Conservation (phyloP, 2,797 vertebrate species). For the Notamacropus eugenii region DNA sequence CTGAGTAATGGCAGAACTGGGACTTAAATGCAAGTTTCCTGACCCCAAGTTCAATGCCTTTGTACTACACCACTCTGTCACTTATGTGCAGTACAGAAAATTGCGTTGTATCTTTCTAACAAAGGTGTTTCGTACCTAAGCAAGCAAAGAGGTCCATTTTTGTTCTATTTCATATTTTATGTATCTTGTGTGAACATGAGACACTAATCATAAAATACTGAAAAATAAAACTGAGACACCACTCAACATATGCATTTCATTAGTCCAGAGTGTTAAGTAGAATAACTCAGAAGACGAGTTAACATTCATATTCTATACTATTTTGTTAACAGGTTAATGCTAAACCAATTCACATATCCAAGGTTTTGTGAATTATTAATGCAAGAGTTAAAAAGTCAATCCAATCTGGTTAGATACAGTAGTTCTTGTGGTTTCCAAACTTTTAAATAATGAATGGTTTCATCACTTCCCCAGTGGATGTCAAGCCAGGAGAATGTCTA, state of each 20-base stretch:
- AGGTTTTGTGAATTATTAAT: slow-evolving; percentile 87
- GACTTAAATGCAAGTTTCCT: background rate
- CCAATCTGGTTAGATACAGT: slow-evolving; percentile 87
- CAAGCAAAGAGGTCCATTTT: background rate
- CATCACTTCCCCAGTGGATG: slow-evolving; percentile 85
- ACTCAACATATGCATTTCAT: slow-evolving; percentile 77
- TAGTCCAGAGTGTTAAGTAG: slow-evolving; percentile 81
- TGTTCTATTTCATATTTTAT: background rate
- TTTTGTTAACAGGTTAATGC: slow-evolving; percentile 84
- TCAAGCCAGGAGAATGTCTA: slow-evolving; percentile 82
- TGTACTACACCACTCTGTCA: background rate
- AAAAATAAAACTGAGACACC: slow-evolving; percentile 76
- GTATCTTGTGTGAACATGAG: slow-evolving; percentile 37
- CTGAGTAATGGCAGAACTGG: background rate
- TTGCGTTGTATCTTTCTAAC: background rate
- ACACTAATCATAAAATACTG: slow-evolving; percentile 86
- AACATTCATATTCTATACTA: slow-evolving; percentile 80
- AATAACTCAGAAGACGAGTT: slow-evolving; percentile 82
- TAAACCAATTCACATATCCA: slow-evolving; percentile 84
- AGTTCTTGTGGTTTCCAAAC: slow-evolving; percentile 86
- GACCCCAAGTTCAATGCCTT: background rate
- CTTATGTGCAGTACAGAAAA: background rate
- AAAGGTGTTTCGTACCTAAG: background rate
- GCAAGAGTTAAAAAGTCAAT: slow-evolving; percentile 89
- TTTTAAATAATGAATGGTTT: slow-evolving; percentile 89